Base-by-base conservation (phyloP, 1,140 invertebrate species). In the Ceratosolen fusciceps region DNA sequence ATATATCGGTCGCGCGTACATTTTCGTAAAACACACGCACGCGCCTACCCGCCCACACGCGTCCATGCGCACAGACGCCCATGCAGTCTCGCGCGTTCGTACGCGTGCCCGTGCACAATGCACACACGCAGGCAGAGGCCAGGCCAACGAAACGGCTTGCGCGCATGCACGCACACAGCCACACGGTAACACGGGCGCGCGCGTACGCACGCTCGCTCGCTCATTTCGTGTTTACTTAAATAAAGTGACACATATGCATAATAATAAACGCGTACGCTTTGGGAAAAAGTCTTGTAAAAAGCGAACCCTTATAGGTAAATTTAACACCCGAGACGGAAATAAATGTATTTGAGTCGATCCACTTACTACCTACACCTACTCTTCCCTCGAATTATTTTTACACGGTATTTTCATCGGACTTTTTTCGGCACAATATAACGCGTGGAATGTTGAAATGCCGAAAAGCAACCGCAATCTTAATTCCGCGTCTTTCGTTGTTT, bases 271-370 rank as follows among this genome's bases (percentile, higher is more conserved):
- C 54, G 31, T 34, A 26, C 62, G 21, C 37, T 43, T 47, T 7
- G 24, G 56, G 71, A 79, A 79, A 79, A 74, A 79, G 72, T 79
- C 72, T 54, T 72, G 78, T 52, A 73, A 74, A 79, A 73, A 47
- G 34, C 31, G 68, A 54, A n/a, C 3, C 29, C 60, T 16, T 24
- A 43, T 75, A 74, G 21, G 74, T 54, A 34, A 54, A 76, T 52
- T n/a, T 1, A 70, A 74, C 21, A n/a, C 65, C 43, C 4, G 29
- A 73, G 29, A 19, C 2, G 24, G 12, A 62, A 62, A 37, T 19
- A 34, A 73, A 29, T 34, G 21, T 54, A 76, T 67, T 58, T 14
- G 62, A 76, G 52, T 52, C 62, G 47, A 68, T 62, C 56, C 1
- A 43, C 3, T 65, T 8, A n/a, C n/a, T n/a, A n/a, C n/a, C n/a